These are phyloP conservation scores for Sebastes minor DNA, from an alignment of 2,797 vertebrate genomes.

Conservation along the genomic window DNA sequence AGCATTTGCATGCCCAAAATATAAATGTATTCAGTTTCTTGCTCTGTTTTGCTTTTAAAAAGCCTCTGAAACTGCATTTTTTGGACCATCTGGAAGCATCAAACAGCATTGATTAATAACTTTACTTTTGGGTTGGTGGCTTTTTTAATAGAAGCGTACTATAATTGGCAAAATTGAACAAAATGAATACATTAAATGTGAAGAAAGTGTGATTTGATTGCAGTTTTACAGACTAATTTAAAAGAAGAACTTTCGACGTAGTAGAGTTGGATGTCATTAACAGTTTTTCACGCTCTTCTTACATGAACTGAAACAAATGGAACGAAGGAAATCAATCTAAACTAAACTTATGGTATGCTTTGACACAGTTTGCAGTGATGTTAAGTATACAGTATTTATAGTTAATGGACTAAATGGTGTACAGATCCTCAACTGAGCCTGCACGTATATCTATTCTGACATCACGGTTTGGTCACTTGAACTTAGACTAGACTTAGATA, in stretches of 20 bases:
- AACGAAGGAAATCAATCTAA: background rate
- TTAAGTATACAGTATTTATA: background rate
- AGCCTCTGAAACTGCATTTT: background rate
- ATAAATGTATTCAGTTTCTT: background rate
- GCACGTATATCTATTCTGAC: background rate
- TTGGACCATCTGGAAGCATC: background rate
- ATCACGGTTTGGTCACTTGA: background rate
- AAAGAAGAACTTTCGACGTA: background rate
- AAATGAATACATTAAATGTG: background rate
- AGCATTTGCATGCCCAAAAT: background rate
- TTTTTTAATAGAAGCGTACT: background rate
- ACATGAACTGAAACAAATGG: background rate
- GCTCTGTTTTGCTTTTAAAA: background rate
- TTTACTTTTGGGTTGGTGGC: background rate
- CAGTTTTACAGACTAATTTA: background rate
- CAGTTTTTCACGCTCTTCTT: background rate
- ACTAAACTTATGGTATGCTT: background rate
- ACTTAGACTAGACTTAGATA: no score
- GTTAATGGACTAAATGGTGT: background rate
- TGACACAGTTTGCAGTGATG: background rate
- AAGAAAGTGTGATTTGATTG: background rate
- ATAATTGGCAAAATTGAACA: background rate
- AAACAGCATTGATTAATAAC: background rate
- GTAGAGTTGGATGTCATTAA: background rate
- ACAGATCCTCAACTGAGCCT: background rate